Evolutionary conservation across 2,797 vertebrate genomes (phyloP).

Genomic region (Micromesistius poutassou): DNA sequence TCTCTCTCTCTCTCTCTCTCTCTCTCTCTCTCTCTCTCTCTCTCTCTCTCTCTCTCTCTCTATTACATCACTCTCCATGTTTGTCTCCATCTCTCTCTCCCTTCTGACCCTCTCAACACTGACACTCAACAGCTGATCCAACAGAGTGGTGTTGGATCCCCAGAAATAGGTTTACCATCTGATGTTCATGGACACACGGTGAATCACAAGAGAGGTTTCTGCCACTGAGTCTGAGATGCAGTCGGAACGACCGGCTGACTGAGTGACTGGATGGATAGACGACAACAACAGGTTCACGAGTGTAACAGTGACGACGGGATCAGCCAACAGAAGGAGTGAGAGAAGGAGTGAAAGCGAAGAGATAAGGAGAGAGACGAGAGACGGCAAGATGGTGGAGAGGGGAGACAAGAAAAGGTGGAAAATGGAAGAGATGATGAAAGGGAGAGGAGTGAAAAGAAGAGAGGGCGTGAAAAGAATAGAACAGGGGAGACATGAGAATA

Average conservation of each 20-base stretch:
- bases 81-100: constrained; percentile 5
- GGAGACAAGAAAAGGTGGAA: too few relatives aligned
- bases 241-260: neutral
- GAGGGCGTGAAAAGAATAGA: neutral
- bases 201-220: too few relatives aligned
- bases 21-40: neutral
- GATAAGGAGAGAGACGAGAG: neutral
- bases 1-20: neutral
- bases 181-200: neutral
- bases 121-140: neutral
- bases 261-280: neutral
- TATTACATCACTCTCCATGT: neutral
- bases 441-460: neutral
- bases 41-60: neutral
- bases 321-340: neutral
- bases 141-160: neutral
- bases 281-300: too few relatives aligned
- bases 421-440: neutral
- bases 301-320: neutral
- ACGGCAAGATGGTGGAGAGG: neutral
- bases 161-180: neutral
- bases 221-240: neutral
- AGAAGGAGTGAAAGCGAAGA: neutral
- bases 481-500: neutral
- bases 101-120: neutral